Evolutionary conservation across 1,140 invertebrate species (phyloP), one percentile per base, ranked within the genome.

Genomic region (Sarcophaga bullata): DNA sequence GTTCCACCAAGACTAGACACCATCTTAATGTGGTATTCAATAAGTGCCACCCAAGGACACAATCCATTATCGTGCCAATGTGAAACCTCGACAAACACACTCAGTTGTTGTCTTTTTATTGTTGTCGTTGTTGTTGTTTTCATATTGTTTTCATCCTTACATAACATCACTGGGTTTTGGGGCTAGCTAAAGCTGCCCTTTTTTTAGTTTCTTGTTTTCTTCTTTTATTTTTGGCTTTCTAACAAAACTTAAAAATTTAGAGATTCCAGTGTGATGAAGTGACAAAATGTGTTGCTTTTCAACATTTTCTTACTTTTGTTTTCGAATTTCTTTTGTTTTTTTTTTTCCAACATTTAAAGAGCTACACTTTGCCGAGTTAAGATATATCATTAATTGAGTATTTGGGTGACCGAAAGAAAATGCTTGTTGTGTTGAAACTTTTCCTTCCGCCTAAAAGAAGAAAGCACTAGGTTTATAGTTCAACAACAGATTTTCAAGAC

Each of bases 241-340:
- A 58, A 58, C 8, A 15, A 68, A 68, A 68, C 62, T 8, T n/a
- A n/a, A 68, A 58, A 68, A 68, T 68, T 68, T 68, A 17, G n/a
- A 68, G 62, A 68, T 68, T 68, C 62, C 62, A 68, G 19, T 19
- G 62, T 68, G 62, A 7, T 68, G 62, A 68, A n/a, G n/a, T n/a
- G 62, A 68, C 62, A 19, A 68, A 68, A 68, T 68, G 62, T 68
- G 62, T 68, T 68, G 62, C 62, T 68, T 68, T 68, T n/a, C n/a
- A 68, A 68, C 62, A 68, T 68, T 68, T 17, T 68, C 19, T 15
- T 68, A 19, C 62, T 19, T 68, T n/a, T n/a, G n/a, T 68, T 68
- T 8, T 6, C 19, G 62, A 50, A 8, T n/a, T n/a, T n/a, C n/a
- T n/a, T n/a, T n/a, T n/a, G n/a, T n/a, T n/a, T n/a, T n/a, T n/a